Conservation (phyloP, 2,888 invertebrate species). For the Hetaerina titia region DNA sequence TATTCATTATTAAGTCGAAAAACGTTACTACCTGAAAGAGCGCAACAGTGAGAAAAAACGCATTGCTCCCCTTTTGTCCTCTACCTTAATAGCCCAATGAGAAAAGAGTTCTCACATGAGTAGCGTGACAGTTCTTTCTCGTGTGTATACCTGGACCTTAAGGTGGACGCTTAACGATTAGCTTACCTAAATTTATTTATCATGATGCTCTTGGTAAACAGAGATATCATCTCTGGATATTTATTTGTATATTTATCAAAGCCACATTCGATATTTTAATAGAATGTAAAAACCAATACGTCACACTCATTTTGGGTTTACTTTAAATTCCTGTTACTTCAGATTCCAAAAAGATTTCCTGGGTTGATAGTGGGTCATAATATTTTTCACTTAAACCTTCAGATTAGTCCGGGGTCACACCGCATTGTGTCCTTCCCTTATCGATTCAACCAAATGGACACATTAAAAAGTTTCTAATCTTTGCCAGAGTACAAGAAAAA, state of each 20-base stretch:
- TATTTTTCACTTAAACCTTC: constrained; percentile 21
- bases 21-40: too few relatives aligned
- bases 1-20: too few relatives aligned
- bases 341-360: neutral
- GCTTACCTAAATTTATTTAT: constrained; percentile 10
- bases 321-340: too few relatives aligned
- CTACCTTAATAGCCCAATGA: too few relatives aligned
- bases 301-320: too few relatives aligned
- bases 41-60: too few relatives aligned
- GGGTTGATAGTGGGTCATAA: neutral
- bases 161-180: neutral
- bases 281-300: neutral
- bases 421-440: neutral
- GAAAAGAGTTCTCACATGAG: neutral
- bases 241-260: neutral
- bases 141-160: neutral
- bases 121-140: constrained; percentile 29
- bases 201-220: neutral
- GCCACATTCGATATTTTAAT: neutral
- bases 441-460: constrained; percentile 16
- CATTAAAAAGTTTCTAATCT: constrained; percentile 53
- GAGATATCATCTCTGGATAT: neutral
- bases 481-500: constrained; percentile 24
- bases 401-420: constrained; percentile 10
- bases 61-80: too few relatives aligned